phyloP scores from a whole-genome alignment of 2,113 vertebrate genomes.

The Mormyrus lacerda region DNA sequence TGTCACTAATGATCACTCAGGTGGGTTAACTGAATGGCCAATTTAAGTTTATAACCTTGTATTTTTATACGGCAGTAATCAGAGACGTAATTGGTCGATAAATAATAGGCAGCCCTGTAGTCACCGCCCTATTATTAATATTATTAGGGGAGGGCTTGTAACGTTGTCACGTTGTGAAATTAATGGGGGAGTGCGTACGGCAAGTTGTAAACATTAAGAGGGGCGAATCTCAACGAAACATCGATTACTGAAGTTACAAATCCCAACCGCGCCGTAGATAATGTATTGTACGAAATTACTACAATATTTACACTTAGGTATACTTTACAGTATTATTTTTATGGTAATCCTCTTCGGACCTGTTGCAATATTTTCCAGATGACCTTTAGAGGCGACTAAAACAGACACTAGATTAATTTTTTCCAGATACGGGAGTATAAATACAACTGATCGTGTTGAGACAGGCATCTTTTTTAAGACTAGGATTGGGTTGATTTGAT shows the following conservation, averaged over 20 bases:
- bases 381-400: background rate
- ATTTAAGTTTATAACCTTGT: background rate
- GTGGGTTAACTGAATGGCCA: constrained; percentile 10
- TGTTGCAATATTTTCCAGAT: background rate
- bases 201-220: background rate
- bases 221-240: background rate
- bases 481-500: background rate
- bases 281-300: background rate
- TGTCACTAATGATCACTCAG: constrained; percentile 32
- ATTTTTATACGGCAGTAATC: background rate
- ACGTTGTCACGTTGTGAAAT: background rate
- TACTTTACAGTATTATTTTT: background rate
- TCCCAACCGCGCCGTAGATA: background rate
- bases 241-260: background rate
- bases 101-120: background rate
- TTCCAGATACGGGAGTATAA: background rate
- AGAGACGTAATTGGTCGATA: background rate
- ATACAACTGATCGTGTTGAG: background rate
- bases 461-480: constrained; percentile 16
- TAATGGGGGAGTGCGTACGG: background rate
- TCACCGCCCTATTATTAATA: background rate
- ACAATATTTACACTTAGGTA: background rate
- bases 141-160: background rate
- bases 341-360: background rate
- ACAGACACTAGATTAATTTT: background rate